Conservation (phyloP, 2,113 vertebrate genomes). For the Cheilinus undulatus region DNA sequence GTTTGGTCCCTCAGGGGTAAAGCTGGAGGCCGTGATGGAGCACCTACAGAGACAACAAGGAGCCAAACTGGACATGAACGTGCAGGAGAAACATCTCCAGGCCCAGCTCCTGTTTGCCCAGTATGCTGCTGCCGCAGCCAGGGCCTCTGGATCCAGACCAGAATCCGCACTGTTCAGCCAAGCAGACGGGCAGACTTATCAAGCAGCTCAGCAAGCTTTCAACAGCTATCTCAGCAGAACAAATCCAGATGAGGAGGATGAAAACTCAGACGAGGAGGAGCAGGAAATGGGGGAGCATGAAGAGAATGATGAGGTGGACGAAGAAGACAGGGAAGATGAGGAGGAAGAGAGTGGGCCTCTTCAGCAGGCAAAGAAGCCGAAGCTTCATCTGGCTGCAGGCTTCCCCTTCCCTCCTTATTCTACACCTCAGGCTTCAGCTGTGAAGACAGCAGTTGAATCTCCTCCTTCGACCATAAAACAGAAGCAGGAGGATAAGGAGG, state of each 20-base stretch:
- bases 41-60: constrained; percentile 92
- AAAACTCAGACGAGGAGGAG: constrained; percentile 81
- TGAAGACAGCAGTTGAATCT: constrained; percentile 68
- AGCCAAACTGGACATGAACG: constrained; percentile 88
- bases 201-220: constrained; percentile 56
- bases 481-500: constrained; percentile 86
- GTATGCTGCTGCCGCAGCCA: constrained; percentile 85
- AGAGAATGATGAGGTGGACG: constrained; percentile 70
- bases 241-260: constrained; percentile 61
- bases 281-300: constrained; percentile 74
- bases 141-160: constrained; percentile 71
- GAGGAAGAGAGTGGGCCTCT: constrained; percentile 55
- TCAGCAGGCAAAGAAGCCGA: constrained; percentile 80
- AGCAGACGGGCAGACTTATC: constrained; percentile 66
- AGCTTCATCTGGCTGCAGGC: constrained; percentile 75
- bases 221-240: constrained; percentile 72
- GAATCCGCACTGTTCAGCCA: constrained; percentile 77
- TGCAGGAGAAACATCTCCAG: constrained; percentile 88
- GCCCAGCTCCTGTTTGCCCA: constrained; percentile 89
- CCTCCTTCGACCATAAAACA: constrained; percentile 81
- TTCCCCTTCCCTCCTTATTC: constrained; percentile 75
- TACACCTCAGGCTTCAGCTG: constrained; percentile 42
- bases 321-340: constrained; percentile 74
- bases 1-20: constrained; percentile 83
- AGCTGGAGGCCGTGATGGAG: constrained; percentile 91